Evolutionary conservation across 2,113 vertebrate genomes (phyloP).

Genomic region (Thamnophis sirtalis): DNA sequence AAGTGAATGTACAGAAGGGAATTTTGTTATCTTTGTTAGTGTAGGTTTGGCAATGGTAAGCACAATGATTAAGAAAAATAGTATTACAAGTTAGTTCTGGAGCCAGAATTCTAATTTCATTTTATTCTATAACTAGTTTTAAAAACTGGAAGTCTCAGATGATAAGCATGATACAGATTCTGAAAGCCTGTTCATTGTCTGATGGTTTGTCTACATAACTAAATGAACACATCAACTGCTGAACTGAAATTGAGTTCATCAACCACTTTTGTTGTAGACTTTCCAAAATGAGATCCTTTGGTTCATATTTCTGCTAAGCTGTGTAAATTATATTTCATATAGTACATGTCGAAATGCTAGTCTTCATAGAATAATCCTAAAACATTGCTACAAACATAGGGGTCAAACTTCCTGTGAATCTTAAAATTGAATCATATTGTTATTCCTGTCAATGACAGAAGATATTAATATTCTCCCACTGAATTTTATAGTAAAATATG

Average conservation of each 20-base stretch:
- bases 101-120: neutral
- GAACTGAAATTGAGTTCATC: neutral
- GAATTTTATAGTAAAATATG: neutral
- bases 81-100: neutral
- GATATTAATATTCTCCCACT: neutral
- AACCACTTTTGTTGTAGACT: too few relatives aligned
- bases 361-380: neutral
- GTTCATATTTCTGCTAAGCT: neutral
- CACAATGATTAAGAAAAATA: neutral
- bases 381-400: neutral
- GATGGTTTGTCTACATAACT: neutral
- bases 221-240: neutral
- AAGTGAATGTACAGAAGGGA: neutral
- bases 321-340: neutral
- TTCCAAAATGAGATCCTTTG: neutral
- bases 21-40: neutral
- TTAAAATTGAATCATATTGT: neutral
- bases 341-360: neutral
- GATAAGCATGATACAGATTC: neutral
- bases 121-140: neutral
- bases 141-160: neutral
- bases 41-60: neutral
- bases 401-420: neutral
- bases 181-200: neutral
- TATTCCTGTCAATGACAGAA: neutral